Evolutionary conservation across 2,113 vertebrate genomes (phyloP).

Genomic region (Dipodomys stephensi): DNA sequence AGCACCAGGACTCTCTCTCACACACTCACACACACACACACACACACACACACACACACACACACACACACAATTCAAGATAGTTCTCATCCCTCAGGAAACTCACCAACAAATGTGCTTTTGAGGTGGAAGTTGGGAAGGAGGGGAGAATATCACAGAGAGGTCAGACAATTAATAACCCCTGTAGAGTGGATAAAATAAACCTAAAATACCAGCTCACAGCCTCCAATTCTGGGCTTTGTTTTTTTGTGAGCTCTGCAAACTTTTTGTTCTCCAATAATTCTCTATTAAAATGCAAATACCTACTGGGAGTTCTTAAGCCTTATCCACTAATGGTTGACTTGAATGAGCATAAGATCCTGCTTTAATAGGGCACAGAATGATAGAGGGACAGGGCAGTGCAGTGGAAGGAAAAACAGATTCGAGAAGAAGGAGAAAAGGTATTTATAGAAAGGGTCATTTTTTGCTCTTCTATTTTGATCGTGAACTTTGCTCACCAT

Average conservation of each 20-base stretch:
- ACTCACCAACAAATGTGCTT: background rate
- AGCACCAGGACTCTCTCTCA: no score
- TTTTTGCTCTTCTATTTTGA: slow-evolving; percentile 47
- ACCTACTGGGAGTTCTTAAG: slow-evolving; percentile 72
- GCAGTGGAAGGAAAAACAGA: slow-evolving; percentile 18
- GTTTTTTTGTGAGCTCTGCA: slow-evolving; percentile 62
- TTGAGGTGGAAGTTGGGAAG: accelerated
- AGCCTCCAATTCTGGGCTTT: slow-evolving; percentile 56
- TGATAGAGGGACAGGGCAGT: slow-evolving; percentile 27
- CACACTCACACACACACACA: no score
- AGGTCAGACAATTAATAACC: background rate
- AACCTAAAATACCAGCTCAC: slow-evolving; percentile 17
- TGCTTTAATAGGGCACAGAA: slow-evolving; percentile 63
- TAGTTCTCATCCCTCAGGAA: background rate
- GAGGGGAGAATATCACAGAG: background rate
- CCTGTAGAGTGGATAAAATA: background rate
- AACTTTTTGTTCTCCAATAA: slow-evolving; percentile 75
- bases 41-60: no score
- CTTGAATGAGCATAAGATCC: slow-evolving; percentile 39
- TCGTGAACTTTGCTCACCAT: slow-evolving; percentile 41
- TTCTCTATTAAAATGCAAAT: slow-evolving; percentile 81
- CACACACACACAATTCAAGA: no score
- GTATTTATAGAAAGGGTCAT: slow-evolving; percentile 20
- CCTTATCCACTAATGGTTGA: slow-evolving; percentile 76
- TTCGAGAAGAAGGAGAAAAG: background rate